Base-by-base conservation (phyloP, 2,888 invertebrate genomes). In the Pristionchus entomophagus region DNA sequence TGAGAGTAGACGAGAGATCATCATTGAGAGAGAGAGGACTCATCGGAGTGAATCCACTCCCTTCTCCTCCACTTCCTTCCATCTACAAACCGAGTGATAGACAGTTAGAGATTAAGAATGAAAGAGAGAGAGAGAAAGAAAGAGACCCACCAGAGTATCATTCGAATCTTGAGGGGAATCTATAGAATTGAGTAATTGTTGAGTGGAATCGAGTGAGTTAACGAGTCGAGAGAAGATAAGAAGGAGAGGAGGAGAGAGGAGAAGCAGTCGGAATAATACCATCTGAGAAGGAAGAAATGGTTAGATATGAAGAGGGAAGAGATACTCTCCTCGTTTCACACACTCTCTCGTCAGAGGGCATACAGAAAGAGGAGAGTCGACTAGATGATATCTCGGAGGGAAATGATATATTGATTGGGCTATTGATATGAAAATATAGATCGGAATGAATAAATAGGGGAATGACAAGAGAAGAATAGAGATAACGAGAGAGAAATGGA, bases 161-260 rank as follows among this genome's bases (percentile, higher is more conserved):
- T 77, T 77, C 41, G 41, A 77, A n/a, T 45, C 41, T 77, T 41
- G 41, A 41, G 8, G 17, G 8, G 35, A 6, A 26, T 77, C n/a
- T 38, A 77, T n/a, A 3, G 77, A 77, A 77, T 69, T 38, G 38
- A 69, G 69, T 69, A 69, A 38, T 35, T n/a, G 26, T 77, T 45
- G 77, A 77, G 41, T 41, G 3, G 80, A 51, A 51, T 53, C 32
- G n/a, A 51, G 38, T 26, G 80, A 51, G 22, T 32, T n/a, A 29
- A 26, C 32, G 8, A 53, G 32, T 45, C 17, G 26, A 41, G 17
- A n/a, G 41, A 78, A 41, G n/a, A 78, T 22, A 26, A 53, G 26
- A 80, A 80, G 32, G n/a, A 80, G 32, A 29, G 51, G 78, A 45
- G 78, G 51, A 80, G 29, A 80, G 8, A 80, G 80, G 8, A 51